Evolutionary conservation across 1,140 invertebrate genomes (phyloP).

Genomic region (Drosophila repleta): DNA sequence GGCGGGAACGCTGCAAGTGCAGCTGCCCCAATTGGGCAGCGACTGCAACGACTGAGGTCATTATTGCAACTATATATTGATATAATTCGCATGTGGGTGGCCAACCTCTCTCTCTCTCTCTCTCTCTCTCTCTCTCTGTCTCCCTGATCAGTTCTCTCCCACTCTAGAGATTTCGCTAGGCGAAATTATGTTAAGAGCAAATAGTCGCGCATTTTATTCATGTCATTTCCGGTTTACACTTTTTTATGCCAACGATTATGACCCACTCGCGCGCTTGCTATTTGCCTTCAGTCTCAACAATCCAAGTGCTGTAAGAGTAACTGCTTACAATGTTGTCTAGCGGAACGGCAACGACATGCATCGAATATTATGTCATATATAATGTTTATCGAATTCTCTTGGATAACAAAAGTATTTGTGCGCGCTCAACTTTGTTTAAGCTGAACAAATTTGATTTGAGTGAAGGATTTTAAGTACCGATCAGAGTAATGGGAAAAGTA

Average conservation of each 20-base stretch:
- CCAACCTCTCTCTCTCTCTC: not conserved
- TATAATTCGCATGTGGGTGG: constrained; percentile 74
- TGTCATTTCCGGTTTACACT: constrained; percentile 46
- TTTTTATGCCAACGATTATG: constrained; percentile 51
- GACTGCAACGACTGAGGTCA: constrained; percentile 55
- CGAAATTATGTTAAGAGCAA: constrained; percentile 36
- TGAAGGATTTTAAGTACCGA: too few species aligned
- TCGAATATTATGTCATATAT: constrained; percentile 4
- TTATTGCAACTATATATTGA: constrained; percentile 75
- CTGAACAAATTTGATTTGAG: too few species aligned
- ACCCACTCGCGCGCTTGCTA: constrained; percentile 31
- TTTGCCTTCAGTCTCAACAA: constrained; percentile 16
- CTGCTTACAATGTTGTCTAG: constrained; percentile 2
- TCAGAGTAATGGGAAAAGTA: too few species aligned
- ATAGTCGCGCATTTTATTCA: constrained; percentile 39
- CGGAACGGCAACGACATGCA: not conserved
- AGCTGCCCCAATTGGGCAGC: constrained; percentile 11
- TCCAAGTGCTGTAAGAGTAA: not conserved
- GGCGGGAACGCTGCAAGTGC: constrained; percentile 4
- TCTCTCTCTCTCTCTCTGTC: not conserved
- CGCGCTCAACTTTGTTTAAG: not conserved
- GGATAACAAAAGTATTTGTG: not conserved
- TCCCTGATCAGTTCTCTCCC: not conserved
- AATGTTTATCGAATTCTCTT: not conserved
- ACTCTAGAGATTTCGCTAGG: constrained; percentile 20